Evolutionary conservation across 2,888 invertebrate species (phyloP).

Genomic region (Pachycephus smyrnensis): DNA sequence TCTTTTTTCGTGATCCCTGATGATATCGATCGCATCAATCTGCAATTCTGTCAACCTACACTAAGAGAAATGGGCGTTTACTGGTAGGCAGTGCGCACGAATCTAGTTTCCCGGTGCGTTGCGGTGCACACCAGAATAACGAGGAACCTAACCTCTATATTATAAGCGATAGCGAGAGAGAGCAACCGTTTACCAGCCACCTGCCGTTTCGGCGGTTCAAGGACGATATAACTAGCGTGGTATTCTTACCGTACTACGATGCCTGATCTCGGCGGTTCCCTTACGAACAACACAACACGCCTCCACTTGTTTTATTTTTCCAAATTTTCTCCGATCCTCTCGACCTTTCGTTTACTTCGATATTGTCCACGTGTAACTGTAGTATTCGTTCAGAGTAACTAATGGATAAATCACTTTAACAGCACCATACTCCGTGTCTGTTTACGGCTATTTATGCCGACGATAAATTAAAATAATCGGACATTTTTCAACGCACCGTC

Average conservation of each 20-base stretch:
- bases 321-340: conserved; percentile 23
- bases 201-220: not conserved
- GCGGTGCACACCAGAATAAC: conserved; percentile 37
- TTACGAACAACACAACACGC: conserved; percentile 26
- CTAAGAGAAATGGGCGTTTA: conserved; percentile 63
- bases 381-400: not conserved
- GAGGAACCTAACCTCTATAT: conserved; percentile 54
- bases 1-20: conserved; percentile 43
- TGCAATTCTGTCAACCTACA: conserved; percentile 58
- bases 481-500: conserved; percentile 59
- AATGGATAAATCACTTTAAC: conserved; percentile 23
- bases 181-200: conserved; percentile 9
- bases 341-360: conserved; percentile 8
- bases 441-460: conserved; percentile 46
- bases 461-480: conserved; percentile 57
- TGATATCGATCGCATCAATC: conserved; percentile 64
- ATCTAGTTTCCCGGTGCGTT: conserved; percentile 47
- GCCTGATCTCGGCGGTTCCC: conserved; percentile 21
- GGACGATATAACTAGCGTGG: conserved; percentile 3
- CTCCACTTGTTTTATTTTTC: conserved; percentile 26
- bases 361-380: conserved; percentile 30
- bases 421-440: conserved; percentile 25
- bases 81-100: conserved; percentile 52
- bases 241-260: conserved; percentile 12
- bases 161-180: conserved; percentile 9